Evolutionary conservation across 2,888 invertebrate species (phyloP), one percentile per base, ranked within the genome.

Genomic region (Xylocampa areola): DNA sequence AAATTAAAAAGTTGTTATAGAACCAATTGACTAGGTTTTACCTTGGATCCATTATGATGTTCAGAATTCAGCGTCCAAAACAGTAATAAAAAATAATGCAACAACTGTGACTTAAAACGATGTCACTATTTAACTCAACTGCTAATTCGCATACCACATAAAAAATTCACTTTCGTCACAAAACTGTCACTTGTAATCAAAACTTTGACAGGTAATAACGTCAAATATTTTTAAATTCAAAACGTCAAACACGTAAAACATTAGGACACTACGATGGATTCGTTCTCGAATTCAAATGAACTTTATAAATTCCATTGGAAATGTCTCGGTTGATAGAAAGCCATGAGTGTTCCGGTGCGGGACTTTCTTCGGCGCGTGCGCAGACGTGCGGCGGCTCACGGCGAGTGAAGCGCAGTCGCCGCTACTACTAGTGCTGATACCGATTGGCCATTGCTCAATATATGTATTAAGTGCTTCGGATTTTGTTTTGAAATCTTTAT

Each of bases 321-420:
- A 77, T 84, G 82, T 82, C 81, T 81, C 76, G 81, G 76, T 81
- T 75, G 84, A 82, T 91, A 91, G 92, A 92, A 92, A 92, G 90
- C 85, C 76, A 77, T 71, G 71, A 73, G 81, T 81, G 83, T 86
- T 84, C 85, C 82, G 85, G 80, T 76, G 61, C 69, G 53, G 73
- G 78, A 89, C 88, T 90, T 87, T 86, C 88, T 80, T 88, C 77
- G 81, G 84, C 84, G 89, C 91, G 92, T 91, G 89, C 90, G 87
- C 64, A 78, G 80, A 81, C 87, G 85, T 81, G 88, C 86, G 84
- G 69, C 55, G 84, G 78, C 84, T 84, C 77, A 74, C 76, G 79
- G 81, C 80, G 86, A 91, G 86, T 91, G 92, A 82, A 73, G 76
- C 77, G 76, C 73, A 76, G 78, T 65, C 78, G 76, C 81, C 74